phyloP scores from a whole-genome alignment of 2,888 invertebrate genomes.

The Eledona agricola region DNA sequence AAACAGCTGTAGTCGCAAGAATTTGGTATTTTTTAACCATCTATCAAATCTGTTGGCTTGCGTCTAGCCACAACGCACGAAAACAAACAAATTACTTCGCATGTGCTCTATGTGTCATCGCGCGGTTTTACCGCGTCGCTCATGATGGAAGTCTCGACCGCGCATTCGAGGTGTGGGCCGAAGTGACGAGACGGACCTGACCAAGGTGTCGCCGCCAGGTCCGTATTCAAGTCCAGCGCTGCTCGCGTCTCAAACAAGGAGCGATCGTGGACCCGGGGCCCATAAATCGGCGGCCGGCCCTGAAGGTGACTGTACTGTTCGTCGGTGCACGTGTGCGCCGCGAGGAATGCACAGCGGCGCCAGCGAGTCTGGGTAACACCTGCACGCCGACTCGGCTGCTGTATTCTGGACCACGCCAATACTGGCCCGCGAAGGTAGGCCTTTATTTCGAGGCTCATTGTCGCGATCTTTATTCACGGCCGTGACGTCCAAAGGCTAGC shows the following conservation, averaged over 20 bases:
- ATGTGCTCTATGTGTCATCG: conserved; percentile 26
- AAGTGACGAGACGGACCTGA: conserved; percentile 15
- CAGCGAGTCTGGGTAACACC: conserved; percentile 73
- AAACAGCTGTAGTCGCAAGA: too few species aligned
- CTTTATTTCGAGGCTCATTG: too few species aligned
- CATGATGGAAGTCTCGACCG: conserved; percentile 3
- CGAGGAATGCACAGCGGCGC: conserved; percentile 71
- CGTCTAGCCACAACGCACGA: too few species aligned
- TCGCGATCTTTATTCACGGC: too few species aligned
- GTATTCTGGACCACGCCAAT: conserved; percentile 53
- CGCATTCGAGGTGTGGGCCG: conserved; percentile 11
- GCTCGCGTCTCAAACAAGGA: not conserved
- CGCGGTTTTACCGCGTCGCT: conserved; percentile 18
- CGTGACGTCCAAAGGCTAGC: too few species aligned
- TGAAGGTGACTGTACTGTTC: conserved; percentile 40
- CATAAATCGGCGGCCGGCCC: conserved; percentile 32
- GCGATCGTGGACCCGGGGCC: conserved; percentile 12
- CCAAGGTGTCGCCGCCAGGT: conserved; percentile 9
- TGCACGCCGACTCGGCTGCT: conserved; percentile 61
- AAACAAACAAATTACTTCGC: too few species aligned
- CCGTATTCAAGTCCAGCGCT: conserved; percentile 3
- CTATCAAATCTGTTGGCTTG: too few species aligned
- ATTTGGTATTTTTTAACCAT: too few species aligned
- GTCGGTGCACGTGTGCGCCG: conserved; percentile 61
- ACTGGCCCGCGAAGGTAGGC: conserved; percentile 51